Evolutionary conservation across 1,140 invertebrate species (phyloP), one percentile per base, ranked within the genome.

Genomic region (Anadara kagoshimensis): DNA sequence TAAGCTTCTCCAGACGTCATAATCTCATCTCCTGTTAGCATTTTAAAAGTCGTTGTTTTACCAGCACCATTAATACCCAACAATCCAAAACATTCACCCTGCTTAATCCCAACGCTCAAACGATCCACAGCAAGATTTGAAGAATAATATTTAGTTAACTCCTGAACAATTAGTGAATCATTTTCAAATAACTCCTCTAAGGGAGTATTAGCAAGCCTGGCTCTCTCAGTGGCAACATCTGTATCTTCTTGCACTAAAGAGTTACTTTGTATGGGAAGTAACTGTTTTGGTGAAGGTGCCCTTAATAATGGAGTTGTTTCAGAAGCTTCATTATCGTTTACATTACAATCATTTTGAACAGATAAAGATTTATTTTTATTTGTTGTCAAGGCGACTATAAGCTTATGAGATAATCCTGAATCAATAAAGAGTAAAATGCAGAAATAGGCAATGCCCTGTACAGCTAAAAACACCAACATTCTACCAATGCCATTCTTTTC

Each of bases 51-150:
- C 8, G 94, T 94, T 5, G 95, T 96, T 90, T 97, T 98, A 11
- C 96, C 96, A 5, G 96, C 95, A 0, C 96, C 96, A 83, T 94
- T 94, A 0, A 94, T 90, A 12, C 97, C 97, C 36, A 98, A 90
- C 45, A 98, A 88, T 1, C 96, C 96, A 88, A 98, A 98, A 84
- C 96, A 97, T 90, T 98, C 94, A 10, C 90, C 91, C 36, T 86
- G 75, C 12, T 91, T 90, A 22, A 86, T 82, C 7, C 83, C 85
- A 10, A 85, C 65, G 65, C 71, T 76, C 36, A 84, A 72, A 36
- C 75, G 93, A 92, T 86, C 96, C 91, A 82, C 92, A 5, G 94
- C 95, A 24, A n/a, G 92, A 29, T 78, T 22, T 1, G 57, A 47
- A 12, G 63, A 75, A 68, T 83, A 86, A 0, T 92, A 92, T 85